Evolutionary conservation across 2,797 vertebrate genomes (phyloP).

Genomic region (Muscicapa striata): DNA sequence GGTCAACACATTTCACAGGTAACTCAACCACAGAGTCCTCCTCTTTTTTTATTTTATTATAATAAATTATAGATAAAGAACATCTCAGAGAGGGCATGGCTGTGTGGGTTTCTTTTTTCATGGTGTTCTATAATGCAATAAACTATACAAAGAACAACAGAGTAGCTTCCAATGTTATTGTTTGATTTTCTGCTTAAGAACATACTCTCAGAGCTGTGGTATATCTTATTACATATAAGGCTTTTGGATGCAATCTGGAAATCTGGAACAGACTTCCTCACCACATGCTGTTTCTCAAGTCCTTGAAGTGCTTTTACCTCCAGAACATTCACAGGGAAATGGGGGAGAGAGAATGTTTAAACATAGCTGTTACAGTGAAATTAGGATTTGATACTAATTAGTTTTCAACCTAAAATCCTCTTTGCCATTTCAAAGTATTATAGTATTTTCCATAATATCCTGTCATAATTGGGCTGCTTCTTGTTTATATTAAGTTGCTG

Average conservation of each 20-base stretch:
- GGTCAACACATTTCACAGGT: neutral
- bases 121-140: neutral
- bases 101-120: neutral
- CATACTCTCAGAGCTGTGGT: neutral
- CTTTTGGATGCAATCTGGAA: neutral
- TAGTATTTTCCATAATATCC: neutral
- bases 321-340: neutral
- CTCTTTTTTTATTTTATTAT: neutral
- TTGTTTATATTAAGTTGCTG: neutral
- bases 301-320: neutral
- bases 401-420: conserved; percentile 6
- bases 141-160: neutral
- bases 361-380: neutral
- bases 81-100: neutral
- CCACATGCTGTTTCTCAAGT: neutral
- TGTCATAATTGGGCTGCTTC: neutral
- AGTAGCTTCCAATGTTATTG: neutral
- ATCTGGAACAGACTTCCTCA: neutral
- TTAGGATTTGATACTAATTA: neutral
- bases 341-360: neutral
- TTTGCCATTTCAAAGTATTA: neutral
- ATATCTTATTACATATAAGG: neutral
- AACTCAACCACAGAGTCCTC: neutral
- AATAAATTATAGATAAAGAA: neutral
- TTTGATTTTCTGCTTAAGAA: neutral